These are phyloP conservation scores for Anolis sagrei DNA, from an alignment of 2,113 vertebrate genomes.

Conservation along the genomic window DNA sequence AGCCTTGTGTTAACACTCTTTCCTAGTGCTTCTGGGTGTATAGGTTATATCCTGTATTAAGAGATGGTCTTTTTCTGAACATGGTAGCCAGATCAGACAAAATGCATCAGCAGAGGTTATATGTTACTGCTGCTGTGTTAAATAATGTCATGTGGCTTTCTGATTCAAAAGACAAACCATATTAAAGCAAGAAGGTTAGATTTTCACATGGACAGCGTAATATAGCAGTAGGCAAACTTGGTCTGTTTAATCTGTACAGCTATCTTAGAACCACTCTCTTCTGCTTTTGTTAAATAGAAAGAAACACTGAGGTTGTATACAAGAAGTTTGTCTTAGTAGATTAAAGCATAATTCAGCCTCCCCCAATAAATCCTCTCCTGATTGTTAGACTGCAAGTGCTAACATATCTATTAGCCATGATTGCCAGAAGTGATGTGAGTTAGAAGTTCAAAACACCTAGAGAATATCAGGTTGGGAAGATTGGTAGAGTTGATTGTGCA, in stretches of 20 bases:
- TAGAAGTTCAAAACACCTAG: background rate
- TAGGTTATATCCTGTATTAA: background rate
- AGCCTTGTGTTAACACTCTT: background rate
- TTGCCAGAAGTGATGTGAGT: background rate
- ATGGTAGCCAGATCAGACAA: background rate
- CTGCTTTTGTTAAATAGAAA: background rate
- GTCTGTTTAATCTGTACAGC: background rate
- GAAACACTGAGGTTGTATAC: background rate
- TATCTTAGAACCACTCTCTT: background rate
- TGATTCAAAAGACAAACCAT: background rate
- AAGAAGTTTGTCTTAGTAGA: background rate
- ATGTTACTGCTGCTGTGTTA: background rate
- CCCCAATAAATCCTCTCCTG: background rate
- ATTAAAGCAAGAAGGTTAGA: background rate
- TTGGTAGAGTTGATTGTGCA: no score
- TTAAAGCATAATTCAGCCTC: background rate
- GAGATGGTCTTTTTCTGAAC: background rate
- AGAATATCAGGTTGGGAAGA: background rate
- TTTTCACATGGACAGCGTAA: background rate
- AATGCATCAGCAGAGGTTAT: background rate
- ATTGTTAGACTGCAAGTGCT: background rate
- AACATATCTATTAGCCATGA: background rate
- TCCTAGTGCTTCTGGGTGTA: background rate
- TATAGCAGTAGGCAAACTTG: background rate
- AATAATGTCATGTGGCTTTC: background rate